Conservation (phyloP, 2,888 invertebrate genomes). For the Strigamia transsilvanica region DNA sequence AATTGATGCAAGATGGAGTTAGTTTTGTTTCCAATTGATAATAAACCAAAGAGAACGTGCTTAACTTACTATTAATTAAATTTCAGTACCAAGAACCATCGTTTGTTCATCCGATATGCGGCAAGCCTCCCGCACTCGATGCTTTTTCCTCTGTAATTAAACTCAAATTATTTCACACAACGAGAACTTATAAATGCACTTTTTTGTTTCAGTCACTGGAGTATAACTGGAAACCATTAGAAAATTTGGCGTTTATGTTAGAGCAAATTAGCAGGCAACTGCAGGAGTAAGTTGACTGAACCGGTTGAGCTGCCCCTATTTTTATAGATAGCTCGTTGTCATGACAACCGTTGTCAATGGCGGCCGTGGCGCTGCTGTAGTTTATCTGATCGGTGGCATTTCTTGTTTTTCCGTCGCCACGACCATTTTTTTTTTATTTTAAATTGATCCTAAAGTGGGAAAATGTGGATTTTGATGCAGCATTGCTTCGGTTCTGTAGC, state of each 20-base stretch:
- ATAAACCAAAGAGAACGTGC: not conserved
- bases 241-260: not conserved
- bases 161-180: not conserved
- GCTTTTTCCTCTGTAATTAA: not conserved
- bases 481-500: not conserved
- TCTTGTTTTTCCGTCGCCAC: not conserved
- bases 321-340: not conserved
- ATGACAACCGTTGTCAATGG: not conserved
- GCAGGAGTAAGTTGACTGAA: not conserved
- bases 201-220: not conserved
- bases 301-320: not conserved
- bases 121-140: not conserved
- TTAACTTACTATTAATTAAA: not conserved
- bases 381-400: not conserved
- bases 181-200: not conserved
- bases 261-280: not conserved
- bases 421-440: not conserved
- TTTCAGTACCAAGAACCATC: slow-evolving; percentile 1
- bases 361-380: slow-evolving; percentile 12
- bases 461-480: not conserved
- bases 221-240: not conserved
- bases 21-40: not conserved
- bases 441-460: not conserved
- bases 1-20: not conserved
- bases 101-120: not conserved